Evolutionary conservation across 2,888 invertebrate species (phyloP).

Genomic region (Diploptera punctata): DNA sequence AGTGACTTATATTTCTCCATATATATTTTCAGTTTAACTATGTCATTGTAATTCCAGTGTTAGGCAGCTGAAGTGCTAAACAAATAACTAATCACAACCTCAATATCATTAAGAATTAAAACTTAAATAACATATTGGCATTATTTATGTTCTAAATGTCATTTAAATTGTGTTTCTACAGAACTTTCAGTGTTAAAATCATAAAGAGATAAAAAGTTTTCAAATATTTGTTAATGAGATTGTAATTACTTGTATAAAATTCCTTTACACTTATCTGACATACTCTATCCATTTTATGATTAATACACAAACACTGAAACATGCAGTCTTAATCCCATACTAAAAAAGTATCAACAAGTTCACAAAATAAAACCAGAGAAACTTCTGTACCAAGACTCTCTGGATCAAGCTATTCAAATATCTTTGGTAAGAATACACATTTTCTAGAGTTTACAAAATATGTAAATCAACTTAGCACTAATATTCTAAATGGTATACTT

Average conservation of each 20-base stretch:
- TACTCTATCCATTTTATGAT: constrained; percentile 7
- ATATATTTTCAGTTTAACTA: too few species aligned
- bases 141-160: too few species aligned
- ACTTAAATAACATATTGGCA: too few species aligned
- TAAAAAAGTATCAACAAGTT: constrained; percentile 9
- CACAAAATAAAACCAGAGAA: constrained; percentile 3
- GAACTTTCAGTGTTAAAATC: constrained; percentile 11
- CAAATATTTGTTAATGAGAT: background rate
- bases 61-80: too few species aligned
- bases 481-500: too few species aligned
- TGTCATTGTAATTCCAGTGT: too few species aligned
- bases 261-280: constrained; percentile 19
- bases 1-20: too few species aligned
- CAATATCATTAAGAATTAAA: too few species aligned
- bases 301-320: constrained; percentile 19
- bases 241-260: constrained; percentile 8
- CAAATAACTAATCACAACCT: too few species aligned
- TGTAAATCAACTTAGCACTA: too few species aligned
- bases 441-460: background rate
- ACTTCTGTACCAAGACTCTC: background rate
- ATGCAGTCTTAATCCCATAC: constrained; percentile 27
- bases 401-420: background rate
- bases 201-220: constrained; percentile 17
- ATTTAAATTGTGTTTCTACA: background rate
- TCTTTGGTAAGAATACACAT: background rate